Percentiles rank a stretch among this genome's conserved stretches.
Conservation (phyloP, 64 coral and sea anemone genomes). For the Pocillopora verrucosa region DNA sequence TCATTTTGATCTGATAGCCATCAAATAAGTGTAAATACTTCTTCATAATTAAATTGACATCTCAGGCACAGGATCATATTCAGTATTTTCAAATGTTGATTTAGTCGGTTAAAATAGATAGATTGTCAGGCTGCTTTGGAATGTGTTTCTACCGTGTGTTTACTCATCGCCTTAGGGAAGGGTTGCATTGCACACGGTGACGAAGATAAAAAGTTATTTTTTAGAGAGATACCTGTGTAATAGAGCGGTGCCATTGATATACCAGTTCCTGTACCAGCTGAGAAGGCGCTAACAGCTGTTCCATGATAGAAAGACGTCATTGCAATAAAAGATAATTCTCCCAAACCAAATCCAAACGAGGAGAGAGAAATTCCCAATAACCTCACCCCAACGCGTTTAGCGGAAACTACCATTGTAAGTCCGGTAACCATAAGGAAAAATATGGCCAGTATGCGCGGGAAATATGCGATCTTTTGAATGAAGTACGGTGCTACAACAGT, state of each 20-base stretch:
- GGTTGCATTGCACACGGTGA: not conserved
- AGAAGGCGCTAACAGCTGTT: constrained; percentile 69
- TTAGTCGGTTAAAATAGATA: too few species aligned
- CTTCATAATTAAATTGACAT: too few species aligned
- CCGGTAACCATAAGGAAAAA: constrained; percentile 66
- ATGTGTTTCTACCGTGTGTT: too few species aligned
- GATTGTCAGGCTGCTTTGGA: too few species aligned
- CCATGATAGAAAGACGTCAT: constrained; percentile 87
- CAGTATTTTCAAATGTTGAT: too few species aligned
- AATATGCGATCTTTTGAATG: constrained; percentile 81
- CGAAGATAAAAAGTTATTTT: not conserved
- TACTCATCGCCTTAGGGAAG: too few species aligned
- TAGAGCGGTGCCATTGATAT: constrained; percentile 78
- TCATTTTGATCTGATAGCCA: too few species aligned
- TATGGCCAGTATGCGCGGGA: constrained; percentile 61
- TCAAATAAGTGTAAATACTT: too few species aligned
- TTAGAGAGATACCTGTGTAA: constrained; percentile 69
- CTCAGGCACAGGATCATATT: too few species aligned
- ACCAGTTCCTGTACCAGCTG: constrained; percentile 80
- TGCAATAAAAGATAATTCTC: constrained; percentile 87
- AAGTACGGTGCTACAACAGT: constrained; percentile 71
- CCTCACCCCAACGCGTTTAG: constrained; percentile 55
- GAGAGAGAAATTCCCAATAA: constrained; percentile 72
- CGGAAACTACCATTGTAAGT: constrained; percentile 53
- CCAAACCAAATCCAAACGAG: constrained; percentile 82